Base-by-base conservation (phyloP, 1,140 invertebrate genomes). In the Macrocentrus cingulum region DNA sequence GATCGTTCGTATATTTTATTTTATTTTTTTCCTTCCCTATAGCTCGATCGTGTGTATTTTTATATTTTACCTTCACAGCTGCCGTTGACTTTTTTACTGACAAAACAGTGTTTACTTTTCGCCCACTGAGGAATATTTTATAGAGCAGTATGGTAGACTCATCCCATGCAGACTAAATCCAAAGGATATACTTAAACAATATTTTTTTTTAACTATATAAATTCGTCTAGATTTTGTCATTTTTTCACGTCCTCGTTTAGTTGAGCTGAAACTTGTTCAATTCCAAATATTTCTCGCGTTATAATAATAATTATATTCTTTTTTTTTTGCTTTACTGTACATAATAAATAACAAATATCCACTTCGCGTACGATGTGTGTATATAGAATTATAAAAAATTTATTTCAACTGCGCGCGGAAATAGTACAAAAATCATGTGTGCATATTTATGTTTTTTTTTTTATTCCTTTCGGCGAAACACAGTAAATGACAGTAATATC, bases 191-290 rank as follows among this genome's bases (percentile, higher is more conserved):
- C n/a, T n/a, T n/a, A 39, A 39, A 39, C 13, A 39, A 39, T n/a
- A 3, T 39, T 15, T 39, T 13, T 39, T 39, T 39, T 34, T 6
- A 7, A 7, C 29, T n/a, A 39, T 39, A n/a, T 39, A 39, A 15
- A n/a, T 39, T 39, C 13, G 3, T n/a, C 13, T 39, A 39, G 15
- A 41, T 22, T 53, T 41, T 50, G 7, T 6, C 55, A 13, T 37
- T 11, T 59, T 59, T 60, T 65, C 62, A 53, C 46, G 60, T 64
- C 66, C 61, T 59, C 52, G 52, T 57, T 64, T 61, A 49, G 52
- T 70, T 65, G 76, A 79, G 73, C 76, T 76, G 75, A 77, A 78
- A 79, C 76, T 75, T 78, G 77, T 80, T 79, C 77, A 79, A 80
- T 80, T 70, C 57, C 65, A 49, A 67, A 67, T 63, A 60, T 44